These are phyloP conservation scores for Apodemus speciosus DNA, from an alignment of 2,113 vertebrate genomes.

Conservation along the genomic window DNA sequence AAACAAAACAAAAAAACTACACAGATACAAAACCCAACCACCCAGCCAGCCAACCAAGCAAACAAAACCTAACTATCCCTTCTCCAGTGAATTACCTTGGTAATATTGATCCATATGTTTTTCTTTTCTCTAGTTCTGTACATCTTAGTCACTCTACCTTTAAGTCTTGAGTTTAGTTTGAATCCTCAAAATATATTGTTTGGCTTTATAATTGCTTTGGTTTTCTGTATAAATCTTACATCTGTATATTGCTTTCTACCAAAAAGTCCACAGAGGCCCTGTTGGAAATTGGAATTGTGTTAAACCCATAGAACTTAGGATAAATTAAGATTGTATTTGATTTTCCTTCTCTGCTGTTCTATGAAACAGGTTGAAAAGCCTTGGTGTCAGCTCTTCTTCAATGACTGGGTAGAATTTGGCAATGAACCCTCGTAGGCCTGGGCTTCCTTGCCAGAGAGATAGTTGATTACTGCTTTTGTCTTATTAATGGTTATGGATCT, in stretches of 20 bases:
- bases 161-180: background rate
- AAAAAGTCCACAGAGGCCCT: background rate
- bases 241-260: background rate
- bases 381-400: background rate
- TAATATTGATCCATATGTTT: background rate
- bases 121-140: background rate
- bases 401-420: background rate
- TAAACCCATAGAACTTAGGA: background rate
- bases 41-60: background rate
- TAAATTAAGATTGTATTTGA: background rate
- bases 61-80: background rate
- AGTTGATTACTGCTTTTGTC: background rate
- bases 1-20: background rate
- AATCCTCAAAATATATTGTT: background rate
- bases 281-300: background rate
- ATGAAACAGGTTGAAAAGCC: background rate
- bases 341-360: background rate
- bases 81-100: background rate
- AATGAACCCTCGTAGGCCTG: background rate
- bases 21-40: background rate
- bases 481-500: background rate
- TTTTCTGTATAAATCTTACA: background rate
- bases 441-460: background rate
- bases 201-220: background rate
- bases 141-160: background rate